phyloP scores from a whole-genome alignment of 2,113 vertebrate genomes.

The Penelope pileata region DNA sequence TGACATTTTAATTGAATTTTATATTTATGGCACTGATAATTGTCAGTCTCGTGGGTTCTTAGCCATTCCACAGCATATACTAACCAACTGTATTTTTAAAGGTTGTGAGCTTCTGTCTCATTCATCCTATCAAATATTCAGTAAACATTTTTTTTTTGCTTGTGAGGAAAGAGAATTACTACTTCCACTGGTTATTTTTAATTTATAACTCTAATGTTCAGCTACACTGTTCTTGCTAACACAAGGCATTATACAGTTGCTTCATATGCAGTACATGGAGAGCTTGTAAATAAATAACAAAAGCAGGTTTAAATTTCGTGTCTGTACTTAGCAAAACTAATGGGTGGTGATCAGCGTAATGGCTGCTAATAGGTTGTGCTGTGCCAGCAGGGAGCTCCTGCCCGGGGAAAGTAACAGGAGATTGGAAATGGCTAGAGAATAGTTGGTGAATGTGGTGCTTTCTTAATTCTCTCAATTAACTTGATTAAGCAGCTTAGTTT shows the following conservation, averaged over 20 bases:
- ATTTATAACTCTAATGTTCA: background rate
- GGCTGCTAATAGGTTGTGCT: conserved; percentile 3
- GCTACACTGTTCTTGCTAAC: background rate
- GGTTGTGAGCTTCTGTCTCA: background rate
- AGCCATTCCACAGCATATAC: background rate
- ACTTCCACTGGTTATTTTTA: background rate
- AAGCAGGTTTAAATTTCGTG: conserved; percentile 9
- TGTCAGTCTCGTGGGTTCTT: background rate
- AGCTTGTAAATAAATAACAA: conserved; percentile 13
- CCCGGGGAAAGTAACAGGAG: background rate
- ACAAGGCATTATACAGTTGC: background rate
- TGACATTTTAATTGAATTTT: conserved; percentile 12
- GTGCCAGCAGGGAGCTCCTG: background rate
- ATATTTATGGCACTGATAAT: background rate
- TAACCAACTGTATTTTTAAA: background rate
- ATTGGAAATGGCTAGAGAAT: background rate
- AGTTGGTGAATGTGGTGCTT: background rate
- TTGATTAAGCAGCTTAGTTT: conserved; percentile 63
- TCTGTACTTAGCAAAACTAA: conserved; percentile 8
- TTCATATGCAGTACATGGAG: background rate
- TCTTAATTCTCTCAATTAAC: conserved; percentile 59
- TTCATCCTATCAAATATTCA: background rate
- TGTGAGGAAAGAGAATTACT: background rate
- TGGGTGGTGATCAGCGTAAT: background rate
- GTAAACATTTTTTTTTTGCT: background rate